A percentile compares a stretch with the other conserved stretches of the same genome.
phyloP scores from a whole-genome alignment of 2,888 invertebrate genomes.

The Scelioninae gen. 2 region DNA sequence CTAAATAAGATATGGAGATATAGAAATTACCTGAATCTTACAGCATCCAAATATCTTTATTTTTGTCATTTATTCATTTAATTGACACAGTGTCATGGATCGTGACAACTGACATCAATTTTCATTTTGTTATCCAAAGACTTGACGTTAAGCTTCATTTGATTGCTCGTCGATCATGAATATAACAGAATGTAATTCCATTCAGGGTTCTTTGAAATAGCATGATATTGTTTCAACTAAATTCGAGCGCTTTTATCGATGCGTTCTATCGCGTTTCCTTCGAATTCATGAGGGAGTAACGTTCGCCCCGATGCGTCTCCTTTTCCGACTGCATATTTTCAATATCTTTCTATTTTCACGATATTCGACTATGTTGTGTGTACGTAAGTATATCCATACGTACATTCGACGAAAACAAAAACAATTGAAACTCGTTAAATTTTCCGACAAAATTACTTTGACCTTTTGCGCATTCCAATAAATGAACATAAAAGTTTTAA shows the following conservation, averaged over 20 bases:
- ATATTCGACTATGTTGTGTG: slow-evolving; percentile 23
- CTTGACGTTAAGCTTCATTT: slow-evolving; percentile 12
- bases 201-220: slow-evolving; percentile 30
- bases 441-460: slow-evolving; percentile 27
- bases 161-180: slow-evolving; percentile 15
- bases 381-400: slow-evolving; percentile 8
- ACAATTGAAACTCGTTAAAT: slow-evolving; percentile 35
- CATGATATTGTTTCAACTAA: slow-evolving; percentile 12
- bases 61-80: too few species aligned
- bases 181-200: slow-evolving; percentile 13
- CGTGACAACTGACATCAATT: neutral
- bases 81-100: neutral
- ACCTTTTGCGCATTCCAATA: slow-evolving; percentile 27
- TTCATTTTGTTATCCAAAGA: slow-evolving; percentile 5
- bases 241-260: slow-evolving; percentile 32
- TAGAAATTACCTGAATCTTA: too few species aligned
- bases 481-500: slow-evolving; percentile 23
- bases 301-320: slow-evolving; percentile 13
- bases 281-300: slow-evolving; percentile 26
- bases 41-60: too few species aligned
- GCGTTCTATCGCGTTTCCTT: slow-evolving; percentile 28
- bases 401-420: slow-evolving; percentile 28
- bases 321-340: slow-evolving; percentile 35
- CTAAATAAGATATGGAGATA: too few species aligned
- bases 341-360: slow-evolving; percentile 28